These are phyloP conservation scores for Oscheius sp. DNA, from an alignment of 2,888 invertebrate species.

Conservation along the genomic window DNA sequence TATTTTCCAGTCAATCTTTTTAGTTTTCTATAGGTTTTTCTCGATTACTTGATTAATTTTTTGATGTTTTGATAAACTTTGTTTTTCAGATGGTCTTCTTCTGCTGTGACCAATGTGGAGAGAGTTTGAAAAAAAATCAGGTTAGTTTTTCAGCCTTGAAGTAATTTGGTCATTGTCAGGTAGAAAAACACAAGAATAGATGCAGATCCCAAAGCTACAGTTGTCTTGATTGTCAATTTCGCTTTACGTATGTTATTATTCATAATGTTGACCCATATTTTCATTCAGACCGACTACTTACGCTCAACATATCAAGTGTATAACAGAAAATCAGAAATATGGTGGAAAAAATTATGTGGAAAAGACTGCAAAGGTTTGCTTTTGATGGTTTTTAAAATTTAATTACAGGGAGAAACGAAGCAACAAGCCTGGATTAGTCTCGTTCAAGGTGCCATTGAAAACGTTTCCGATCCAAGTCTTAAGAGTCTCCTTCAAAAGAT, in stretches of 20 bases:
- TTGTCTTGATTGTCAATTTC: slow-evolving; percentile 92
- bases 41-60: slow-evolving; percentile 4
- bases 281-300: slow-evolving; percentile 75
- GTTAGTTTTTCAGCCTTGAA: slow-evolving; percentile 14
- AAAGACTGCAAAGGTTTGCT: slow-evolving; percentile 67
- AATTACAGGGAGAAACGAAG: slow-evolving; percentile 72
- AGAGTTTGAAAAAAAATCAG: slow-evolving; percentile 87
- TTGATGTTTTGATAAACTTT: neutral
- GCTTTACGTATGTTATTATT: slow-evolving; percentile 75
- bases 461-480: slow-evolving; percentile 52
- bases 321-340: slow-evolving; percentile 87
- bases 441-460: slow-evolving; percentile 64
- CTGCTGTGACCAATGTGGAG: slow-evolving; percentile 89
- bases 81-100: slow-evolving; percentile 85
- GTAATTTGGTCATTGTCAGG: slow-evolving; percentile 36
- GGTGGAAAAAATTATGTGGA: slow-evolving; percentile 75
- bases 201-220: slow-evolving; percentile 80
- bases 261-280: neutral
- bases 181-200: slow-evolving; percentile 71
- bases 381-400: neutral
- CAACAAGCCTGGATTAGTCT: slow-evolving; percentile 73
- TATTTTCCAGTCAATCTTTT: no score
- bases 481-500: slow-evolving; percentile 56
- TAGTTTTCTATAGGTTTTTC: neutral
- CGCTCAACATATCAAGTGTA: slow-evolving; percentile 83